Evolutionary conservation across 2,113 vertebrate species (phyloP).

Genomic region (Eupsittula cactorum): DNA sequence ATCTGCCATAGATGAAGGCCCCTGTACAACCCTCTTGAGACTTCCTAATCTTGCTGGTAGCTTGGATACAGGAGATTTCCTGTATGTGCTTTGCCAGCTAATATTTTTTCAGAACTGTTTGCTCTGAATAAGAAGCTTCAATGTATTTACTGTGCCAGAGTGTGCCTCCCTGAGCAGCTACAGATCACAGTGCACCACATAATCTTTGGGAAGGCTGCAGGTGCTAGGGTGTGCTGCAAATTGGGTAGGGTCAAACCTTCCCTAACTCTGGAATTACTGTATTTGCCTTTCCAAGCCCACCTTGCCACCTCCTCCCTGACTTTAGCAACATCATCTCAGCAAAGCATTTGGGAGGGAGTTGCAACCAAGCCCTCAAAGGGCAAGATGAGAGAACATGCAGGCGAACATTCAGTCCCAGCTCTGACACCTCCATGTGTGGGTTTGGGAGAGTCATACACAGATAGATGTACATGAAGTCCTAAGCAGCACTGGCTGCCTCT

Average conservation of each 20-base stretch:
- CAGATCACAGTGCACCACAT: too few relatives aligned
- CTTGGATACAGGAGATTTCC: background rate
- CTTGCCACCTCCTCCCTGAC: background rate
- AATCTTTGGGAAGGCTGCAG: background rate
- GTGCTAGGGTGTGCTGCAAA: background rate
- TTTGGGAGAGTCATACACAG: background rate
- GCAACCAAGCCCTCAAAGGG: background rate
- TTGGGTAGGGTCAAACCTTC: background rate
- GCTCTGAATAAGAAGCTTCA: background rate
- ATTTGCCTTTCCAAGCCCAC: background rate
- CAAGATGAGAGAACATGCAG: background rate
- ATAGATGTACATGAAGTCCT: background rate
- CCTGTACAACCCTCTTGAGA: background rate
- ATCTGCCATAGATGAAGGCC: fast-evolving
- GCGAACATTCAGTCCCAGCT: background rate
- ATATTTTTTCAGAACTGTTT: background rate
- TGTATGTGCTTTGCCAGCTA: background rate
- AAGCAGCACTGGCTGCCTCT: background rate
- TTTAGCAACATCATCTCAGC: background rate
- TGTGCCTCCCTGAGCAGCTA: background rate
- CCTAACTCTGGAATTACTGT: background rate
- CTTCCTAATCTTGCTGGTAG: background rate
- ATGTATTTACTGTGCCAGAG: background rate
- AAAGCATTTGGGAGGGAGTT: background rate
- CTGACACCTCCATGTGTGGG: background rate